Conservation (phyloP, 2,113 vertebrate species). For the Andinoacara biseriatus region DNA sequence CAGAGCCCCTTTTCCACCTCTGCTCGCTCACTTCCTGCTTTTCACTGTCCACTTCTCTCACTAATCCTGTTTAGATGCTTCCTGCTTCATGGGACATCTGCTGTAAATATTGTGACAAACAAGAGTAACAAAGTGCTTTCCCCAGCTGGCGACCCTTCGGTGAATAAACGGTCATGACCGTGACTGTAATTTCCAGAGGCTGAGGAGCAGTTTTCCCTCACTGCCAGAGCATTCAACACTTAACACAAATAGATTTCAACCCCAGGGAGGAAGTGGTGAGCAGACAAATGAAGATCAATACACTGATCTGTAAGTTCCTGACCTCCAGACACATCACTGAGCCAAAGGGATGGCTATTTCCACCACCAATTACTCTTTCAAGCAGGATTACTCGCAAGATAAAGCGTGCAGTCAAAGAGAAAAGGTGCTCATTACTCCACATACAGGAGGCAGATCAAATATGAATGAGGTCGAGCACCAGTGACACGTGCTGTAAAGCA, state of each 20-base stretch:
- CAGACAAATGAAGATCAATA: slow-evolving; percentile 59
- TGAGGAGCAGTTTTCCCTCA: neutral
- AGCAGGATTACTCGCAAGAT: slow-evolving; percentile 20
- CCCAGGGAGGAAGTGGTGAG: slow-evolving; percentile 24
- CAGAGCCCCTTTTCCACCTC: neutral
- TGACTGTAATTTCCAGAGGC: slow-evolving; percentile 7
- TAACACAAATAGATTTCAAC: slow-evolving; percentile 48
- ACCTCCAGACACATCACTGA: slow-evolving; percentile 17
- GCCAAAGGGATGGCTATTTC: slow-evolving; percentile 30
- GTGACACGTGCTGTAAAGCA: neutral
- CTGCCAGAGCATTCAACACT: slow-evolving; percentile 37
- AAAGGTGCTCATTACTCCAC: slow-evolving; percentile 1
- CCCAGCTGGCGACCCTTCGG: neutral
- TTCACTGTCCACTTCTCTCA: slow-evolving; percentile 24
- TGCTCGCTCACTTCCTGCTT: slow-evolving; percentile 54
- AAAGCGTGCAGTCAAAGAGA: neutral
- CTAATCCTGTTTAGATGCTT: slow-evolving; percentile 2
- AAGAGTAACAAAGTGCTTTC: slow-evolving; percentile 8
- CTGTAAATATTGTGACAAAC: slow-evolving; percentile 38
- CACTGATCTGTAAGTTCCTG: slow-evolving; percentile 38
- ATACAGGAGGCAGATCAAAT: neutral
- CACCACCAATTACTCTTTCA: slow-evolving; percentile 30
- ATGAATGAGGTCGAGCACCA: neutral
- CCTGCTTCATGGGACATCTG: slow-evolving; percentile 13
- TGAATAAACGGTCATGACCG: neutral